These are phyloP conservation scores for Takifugu ocellatus DNA, from an alignment of 2,797 vertebrate species.

Conservation along the genomic window DNA sequence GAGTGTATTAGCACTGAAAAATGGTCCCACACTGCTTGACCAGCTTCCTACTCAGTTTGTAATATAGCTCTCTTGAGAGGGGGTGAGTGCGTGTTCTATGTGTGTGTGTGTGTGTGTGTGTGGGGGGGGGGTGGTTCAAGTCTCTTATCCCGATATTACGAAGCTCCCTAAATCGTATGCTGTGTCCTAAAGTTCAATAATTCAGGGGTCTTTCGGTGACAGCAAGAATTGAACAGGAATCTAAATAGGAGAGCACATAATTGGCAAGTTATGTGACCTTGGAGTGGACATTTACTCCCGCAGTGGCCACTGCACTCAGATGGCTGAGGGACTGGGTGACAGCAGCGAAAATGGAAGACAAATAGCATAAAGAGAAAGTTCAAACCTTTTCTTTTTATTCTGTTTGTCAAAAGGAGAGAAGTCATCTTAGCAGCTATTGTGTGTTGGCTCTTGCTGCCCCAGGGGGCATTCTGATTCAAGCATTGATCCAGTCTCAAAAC, in stretches of 20 bases:
- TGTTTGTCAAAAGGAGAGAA: constrained; percentile 54
- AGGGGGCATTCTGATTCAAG: constrained; percentile 51
- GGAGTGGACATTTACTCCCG: constrained; percentile 45
- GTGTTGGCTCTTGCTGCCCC: constrained; percentile 45
- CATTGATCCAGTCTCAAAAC: constrained; percentile 69
- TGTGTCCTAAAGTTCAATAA: constrained; percentile 31
- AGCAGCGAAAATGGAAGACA: constrained; percentile 8
- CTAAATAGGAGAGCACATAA: constrained; percentile 46
- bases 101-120: too few species aligned
- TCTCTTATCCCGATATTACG: constrained; percentile 48
- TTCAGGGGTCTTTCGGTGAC: constrained; percentile 38
- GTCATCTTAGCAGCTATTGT: constrained; percentile 45
- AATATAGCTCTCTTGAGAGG: constrained; percentile 52
- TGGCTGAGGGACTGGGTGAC: constrained; percentile 3
- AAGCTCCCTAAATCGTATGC: constrained; percentile 32
- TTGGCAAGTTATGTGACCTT: constrained; percentile 35
- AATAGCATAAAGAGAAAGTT: constrained; percentile 36
- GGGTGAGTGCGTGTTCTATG: too few species aligned
- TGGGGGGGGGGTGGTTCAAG: constrained; percentile 31
- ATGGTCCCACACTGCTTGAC: constrained; percentile 62
- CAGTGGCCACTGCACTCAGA: constrained; percentile 22
- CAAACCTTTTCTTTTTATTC: constrained; percentile 42
- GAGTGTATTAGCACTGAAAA: constrained; percentile 73
- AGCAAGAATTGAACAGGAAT: constrained; percentile 56
- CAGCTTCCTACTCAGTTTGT: constrained; percentile 57